Conservation (phyloP, 2,888 invertebrate genomes). For the Erebia palarica region DNA sequence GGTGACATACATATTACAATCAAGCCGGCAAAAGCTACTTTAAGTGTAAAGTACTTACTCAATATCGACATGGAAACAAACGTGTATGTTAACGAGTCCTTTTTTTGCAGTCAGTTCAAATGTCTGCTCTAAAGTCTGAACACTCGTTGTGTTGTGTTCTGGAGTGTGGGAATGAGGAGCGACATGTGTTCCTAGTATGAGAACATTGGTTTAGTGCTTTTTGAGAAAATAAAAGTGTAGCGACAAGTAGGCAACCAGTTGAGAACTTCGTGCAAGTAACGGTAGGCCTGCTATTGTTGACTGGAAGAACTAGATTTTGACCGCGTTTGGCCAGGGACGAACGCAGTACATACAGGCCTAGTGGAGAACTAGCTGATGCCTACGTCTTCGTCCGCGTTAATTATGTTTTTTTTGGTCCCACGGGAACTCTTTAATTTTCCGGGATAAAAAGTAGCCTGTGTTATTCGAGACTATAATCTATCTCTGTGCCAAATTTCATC, state of each 20-base stretch:
- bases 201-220: constrained; percentile 22
- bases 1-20: too few species aligned
- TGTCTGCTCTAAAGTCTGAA: constrained; percentile 11
- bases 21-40: background rate
- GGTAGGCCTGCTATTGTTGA: background rate
- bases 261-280: background rate
- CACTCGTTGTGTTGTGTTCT: constrained; percentile 8
- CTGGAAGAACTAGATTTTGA: background rate
- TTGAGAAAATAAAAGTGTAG: constrained; percentile 26
- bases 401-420: too few species aligned
- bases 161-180: constrained; percentile 42
- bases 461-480: too few species aligned
- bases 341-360: too few species aligned
- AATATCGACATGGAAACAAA: background rate
- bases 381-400: too few species aligned
- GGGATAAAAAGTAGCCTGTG: too few species aligned
- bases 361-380: too few species aligned
- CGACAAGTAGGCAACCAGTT: background rate
- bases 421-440: too few species aligned
- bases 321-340: background rate
- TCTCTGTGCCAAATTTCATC: too few species aligned
- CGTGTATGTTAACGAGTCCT: background rate
- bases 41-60: background rate
- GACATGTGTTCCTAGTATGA: constrained; percentile 40
- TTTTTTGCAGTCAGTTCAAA: constrained; percentile 16